Conservation (phyloP, 1,140 invertebrate species). For the Tribolium castaneum region DNA sequence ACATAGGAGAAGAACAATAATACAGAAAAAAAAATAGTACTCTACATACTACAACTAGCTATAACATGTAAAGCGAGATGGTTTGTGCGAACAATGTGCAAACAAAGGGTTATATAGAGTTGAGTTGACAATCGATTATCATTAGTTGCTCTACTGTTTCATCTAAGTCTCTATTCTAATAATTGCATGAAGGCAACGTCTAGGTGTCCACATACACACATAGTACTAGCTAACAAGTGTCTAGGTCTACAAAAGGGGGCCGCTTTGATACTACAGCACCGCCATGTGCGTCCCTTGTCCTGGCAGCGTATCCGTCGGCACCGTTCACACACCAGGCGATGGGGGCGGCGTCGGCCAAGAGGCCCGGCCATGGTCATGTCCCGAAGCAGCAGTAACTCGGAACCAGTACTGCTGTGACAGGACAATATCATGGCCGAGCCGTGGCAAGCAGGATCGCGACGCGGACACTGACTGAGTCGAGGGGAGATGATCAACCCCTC, state of each 20-base stretch:
- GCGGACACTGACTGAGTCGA: conserved; percentile 58
- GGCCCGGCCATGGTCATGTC: conserved; percentile 78
- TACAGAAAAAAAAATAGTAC: conserved; percentile 5
- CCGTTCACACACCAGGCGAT: neutral
- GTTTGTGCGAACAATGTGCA: neutral
- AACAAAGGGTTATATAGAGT: conserved; percentile 24
- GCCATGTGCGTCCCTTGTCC: conserved; percentile 2
- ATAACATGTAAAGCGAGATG: conserved; percentile 44
- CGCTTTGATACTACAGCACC: neutral
- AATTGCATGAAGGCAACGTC: conserved; percentile 32
- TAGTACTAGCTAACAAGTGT: conserved; percentile 42
- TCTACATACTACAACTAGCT: conserved; percentile 44
- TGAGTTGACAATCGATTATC: neutral
- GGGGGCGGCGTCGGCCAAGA: neutral
- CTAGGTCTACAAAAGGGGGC: conserved; percentile 21
- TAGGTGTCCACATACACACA: conserved; percentile 29
- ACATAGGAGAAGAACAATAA: neutral
- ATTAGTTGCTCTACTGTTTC: conserved; percentile 14
- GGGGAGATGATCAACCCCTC: conserved; percentile 59
- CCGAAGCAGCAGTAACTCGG: conserved; percentile 85
- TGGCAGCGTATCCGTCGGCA: neutral
- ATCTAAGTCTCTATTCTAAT: conserved; percentile 5
- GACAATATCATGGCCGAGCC: conserved; percentile 85
- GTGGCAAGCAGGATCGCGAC: conserved; percentile 45
- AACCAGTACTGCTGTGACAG: conserved; percentile 91